Conservation (phyloP, 2,888 invertebrate species). For the Parelbella ahira region DNA sequence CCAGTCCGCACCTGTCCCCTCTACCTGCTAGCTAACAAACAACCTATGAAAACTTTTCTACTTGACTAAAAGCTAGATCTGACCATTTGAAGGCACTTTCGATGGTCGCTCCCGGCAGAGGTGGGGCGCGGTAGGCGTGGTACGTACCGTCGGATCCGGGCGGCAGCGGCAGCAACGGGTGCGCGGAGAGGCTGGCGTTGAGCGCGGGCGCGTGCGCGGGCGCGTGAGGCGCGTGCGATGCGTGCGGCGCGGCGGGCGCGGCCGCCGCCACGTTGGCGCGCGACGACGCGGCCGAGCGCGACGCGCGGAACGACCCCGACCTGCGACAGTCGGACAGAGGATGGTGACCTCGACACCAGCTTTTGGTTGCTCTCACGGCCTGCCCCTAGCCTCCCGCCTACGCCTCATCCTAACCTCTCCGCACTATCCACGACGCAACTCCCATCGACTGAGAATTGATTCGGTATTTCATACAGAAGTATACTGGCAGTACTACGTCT, state of each 20-base stretch:
- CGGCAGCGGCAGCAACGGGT: slow-evolving; percentile 95
- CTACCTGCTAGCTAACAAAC: too few relatives aligned
- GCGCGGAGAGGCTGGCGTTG: slow-evolving; percentile 94
- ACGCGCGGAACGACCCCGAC: slow-evolving; percentile 96
- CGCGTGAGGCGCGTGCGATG: slow-evolving; percentile 78
- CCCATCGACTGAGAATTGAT: too few relatives aligned
- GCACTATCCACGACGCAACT: too few relatives aligned
- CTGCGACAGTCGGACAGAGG: slow-evolving; percentile 84
- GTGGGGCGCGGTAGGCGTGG: neutral
- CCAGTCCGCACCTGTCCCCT: too few relatives aligned
- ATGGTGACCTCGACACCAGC: slow-evolving; percentile 62
- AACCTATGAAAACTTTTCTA: too few relatives aligned
- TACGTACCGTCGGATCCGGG: slow-evolving; percentile 82
- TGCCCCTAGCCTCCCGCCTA: too few relatives aligned
- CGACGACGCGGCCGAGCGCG: slow-evolving; percentile 89
- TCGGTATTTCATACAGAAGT: too few relatives aligned
- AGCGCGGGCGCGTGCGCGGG: slow-evolving; percentile 49
- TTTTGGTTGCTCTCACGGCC: slow-evolving; percentile 45
- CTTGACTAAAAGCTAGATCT: too few relatives aligned
- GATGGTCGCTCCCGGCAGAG: too few relatives aligned
- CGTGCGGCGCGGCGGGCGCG: slow-evolving; percentile 66
- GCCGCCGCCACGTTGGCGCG: slow-evolving; percentile 90
- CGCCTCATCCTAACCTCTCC: too few relatives aligned
- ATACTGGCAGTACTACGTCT: too few relatives aligned
- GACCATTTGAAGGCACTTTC: too few relatives aligned